Conservation (phyloP, 2,888 invertebrate species). For the Mythimna lalbum region DNA sequence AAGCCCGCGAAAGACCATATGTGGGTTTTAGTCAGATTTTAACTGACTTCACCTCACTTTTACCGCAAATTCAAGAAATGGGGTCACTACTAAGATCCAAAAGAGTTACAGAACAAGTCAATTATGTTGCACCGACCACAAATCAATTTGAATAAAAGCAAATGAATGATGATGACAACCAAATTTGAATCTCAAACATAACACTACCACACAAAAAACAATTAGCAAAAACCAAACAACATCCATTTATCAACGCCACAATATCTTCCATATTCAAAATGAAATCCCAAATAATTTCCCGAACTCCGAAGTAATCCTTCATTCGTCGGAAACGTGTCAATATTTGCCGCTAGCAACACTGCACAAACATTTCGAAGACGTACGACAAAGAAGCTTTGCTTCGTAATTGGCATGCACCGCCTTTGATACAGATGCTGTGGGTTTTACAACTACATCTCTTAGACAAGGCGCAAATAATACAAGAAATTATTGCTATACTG, state of each 20-base stretch:
- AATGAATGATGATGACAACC: background rate
- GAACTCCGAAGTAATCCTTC: constrained; percentile 41
- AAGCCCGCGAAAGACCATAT: no score
- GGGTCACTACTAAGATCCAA: no score
- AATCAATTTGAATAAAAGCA: background rate
- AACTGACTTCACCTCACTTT: no score
- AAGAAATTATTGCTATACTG: constrained; percentile 35
- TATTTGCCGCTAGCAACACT: constrained; percentile 71
- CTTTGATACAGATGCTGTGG: constrained; percentile 56
- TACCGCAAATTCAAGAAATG: no score
- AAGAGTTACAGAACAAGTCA: no score
- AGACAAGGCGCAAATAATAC: constrained; percentile 39
- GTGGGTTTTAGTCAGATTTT: no score
- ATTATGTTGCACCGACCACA: background rate
- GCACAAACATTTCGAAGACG: constrained; percentile 65
- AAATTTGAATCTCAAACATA: background rate
- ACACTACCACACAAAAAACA: background rate
- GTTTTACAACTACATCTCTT: constrained; percentile 40
- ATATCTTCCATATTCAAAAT: constrained; percentile 26
- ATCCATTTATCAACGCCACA: constrained; percentile 8
- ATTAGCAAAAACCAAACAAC: constrained; percentile 2
- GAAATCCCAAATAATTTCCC: constrained; percentile 36
- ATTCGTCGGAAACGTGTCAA: constrained; percentile 73
- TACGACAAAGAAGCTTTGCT: constrained; percentile 73
- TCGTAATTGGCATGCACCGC: constrained; percentile 75